Evolutionary conservation across 2,797 vertebrate genomes (phyloP), one percentile per base, ranked within the genome.

Genomic region (Catostomus latipinnis): DNA sequence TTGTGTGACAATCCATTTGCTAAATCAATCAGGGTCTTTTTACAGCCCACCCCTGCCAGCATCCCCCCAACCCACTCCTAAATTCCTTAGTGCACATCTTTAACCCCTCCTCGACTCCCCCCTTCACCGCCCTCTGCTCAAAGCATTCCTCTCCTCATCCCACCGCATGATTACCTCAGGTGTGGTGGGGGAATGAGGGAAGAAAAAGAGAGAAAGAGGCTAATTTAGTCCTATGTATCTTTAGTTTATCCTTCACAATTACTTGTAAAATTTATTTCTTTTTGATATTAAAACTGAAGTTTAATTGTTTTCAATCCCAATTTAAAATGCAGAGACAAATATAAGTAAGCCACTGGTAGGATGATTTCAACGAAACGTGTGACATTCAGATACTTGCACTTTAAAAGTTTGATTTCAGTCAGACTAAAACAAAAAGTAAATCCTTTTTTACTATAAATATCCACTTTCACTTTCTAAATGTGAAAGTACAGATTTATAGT

Each of bases 21-120:
- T 93, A 95, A 95, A 95, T 93, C 93, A 95, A 94, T 94, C 92
- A 95, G 90, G 88, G 87, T 88, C 85, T 94, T 95, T 95, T 93
- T 88, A 94, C 92, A 94, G 90, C 90, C 84, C 88, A 77, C 83
- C 80, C 81, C 70, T 52, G 74, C 79, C 81, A 68, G 34, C 67
- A 46, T 50, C 57, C 70, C 57, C 84, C 69, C 34, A 5, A 22
- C 50, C 52, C 68, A 54, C 43, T 84, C 88, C 85, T 82, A 78
- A 81, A 85, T 83, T 85, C 87, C 85, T 87, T 77, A 65, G 71
- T 54, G 73, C 73, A 84, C 82, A 84, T 83, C 83, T 88, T 87
- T 85, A 83, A 88, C 91, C 80, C 81, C 71, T 74, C 73, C 65
- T 77, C 65, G 52, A 16, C 22, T 54, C 60, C 56, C 13, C 53